phyloP scores from a whole-genome alignment of 1,140 invertebrate genomes.

The Protaetia brevitarsis region DNA sequence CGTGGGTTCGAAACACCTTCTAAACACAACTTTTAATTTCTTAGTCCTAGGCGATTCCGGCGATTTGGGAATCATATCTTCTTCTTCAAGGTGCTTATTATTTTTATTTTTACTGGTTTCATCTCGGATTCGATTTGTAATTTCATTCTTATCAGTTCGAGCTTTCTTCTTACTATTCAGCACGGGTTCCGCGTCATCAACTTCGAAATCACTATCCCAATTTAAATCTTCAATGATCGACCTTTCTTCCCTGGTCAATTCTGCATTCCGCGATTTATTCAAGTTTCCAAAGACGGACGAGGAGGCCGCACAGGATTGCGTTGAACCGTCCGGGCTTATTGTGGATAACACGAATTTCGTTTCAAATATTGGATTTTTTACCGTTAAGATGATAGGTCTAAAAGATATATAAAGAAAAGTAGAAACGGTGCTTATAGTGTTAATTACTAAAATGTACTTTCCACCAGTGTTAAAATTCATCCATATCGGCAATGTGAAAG shows the following conservation, averaged over 20 bases:
- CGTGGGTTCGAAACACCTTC: conserved; percentile 41
- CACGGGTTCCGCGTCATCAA: neutral
- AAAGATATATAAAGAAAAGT: conserved; percentile 29
- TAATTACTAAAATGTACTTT: conserved; percentile 53
- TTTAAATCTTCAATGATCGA: conserved; percentile 33
- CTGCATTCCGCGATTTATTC: conserved; percentile 23
- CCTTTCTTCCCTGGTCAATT: conserved; percentile 31
- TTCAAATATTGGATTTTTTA: conserved; percentile 68
- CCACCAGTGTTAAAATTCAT: conserved; percentile 72
- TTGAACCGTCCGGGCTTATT: conserved; percentile 56
- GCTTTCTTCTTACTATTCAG: neutral
- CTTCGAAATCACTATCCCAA: conserved; percentile 32
- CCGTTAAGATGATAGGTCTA: conserved; percentile 62
- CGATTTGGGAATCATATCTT: conserved; percentile 23
- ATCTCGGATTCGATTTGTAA: neutral
- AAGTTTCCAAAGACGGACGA: neutral
- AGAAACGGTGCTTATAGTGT: too few species aligned
- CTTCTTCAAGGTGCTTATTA: too few species aligned
- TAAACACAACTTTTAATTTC: conserved; percentile 38
- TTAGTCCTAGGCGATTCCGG: conserved; percentile 39
- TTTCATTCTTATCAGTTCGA: neutral
- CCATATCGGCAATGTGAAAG: conserved; percentile 61
- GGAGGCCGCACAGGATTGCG: conserved; percentile 47
- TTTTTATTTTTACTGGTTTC: too few species aligned
- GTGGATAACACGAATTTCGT: conserved; percentile 77